Base-by-base conservation (phyloP, 2,797 vertebrate genomes). In the Neoniphon sammara region DNA sequence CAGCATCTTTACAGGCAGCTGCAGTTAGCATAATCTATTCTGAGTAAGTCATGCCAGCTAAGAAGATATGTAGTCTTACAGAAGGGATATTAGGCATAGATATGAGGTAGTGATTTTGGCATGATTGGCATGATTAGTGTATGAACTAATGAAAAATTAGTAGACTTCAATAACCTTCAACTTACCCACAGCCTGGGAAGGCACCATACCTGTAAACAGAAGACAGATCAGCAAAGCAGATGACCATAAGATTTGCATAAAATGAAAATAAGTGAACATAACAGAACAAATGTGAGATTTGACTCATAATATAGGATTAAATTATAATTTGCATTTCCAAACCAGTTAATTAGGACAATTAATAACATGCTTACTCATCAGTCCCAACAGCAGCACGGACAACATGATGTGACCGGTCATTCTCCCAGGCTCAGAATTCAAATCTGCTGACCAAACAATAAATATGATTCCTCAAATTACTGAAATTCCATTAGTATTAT, bases 291-390 rank as follows among this genome's bases (percentile, higher is more conserved):
- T 25, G 1, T 7, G 1, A 46, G 7, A 53, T 18, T 5, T 44
- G 12, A 5, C 42, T 44, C 42, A 42, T 42, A 42, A 2, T 2
- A 42, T 12, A 42, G 39, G 11, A 42, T 42, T 42, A 2, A 12
- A 42, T 42, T 42, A 42, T 12, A 42, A 11, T 9, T 44, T 11
- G 14, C 42, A 17, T 44, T 44, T 44, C 42, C 14, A 44, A 44
- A 44, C 14, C 12, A 44, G 55, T 42, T 2, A 64, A 52, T 12
- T 12, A 44, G 42, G 4, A 44, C 14, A 44, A 44, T 44, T 44
- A 44, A 5, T 44, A 44, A 44, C 4, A 44, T 44, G 66, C 73
- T 69, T 63, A 84, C 85, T 10, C 30, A 80, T 77, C 14, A 66
- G 12, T 7, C 54, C 56, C n/a, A 81, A 17, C 52, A 82, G 27